Evolutionary conservation across 2,797 vertebrate genomes (phyloP), one percentile per base, ranked within the genome.

Genomic region (Poeciliopsis gracilis): DNA sequence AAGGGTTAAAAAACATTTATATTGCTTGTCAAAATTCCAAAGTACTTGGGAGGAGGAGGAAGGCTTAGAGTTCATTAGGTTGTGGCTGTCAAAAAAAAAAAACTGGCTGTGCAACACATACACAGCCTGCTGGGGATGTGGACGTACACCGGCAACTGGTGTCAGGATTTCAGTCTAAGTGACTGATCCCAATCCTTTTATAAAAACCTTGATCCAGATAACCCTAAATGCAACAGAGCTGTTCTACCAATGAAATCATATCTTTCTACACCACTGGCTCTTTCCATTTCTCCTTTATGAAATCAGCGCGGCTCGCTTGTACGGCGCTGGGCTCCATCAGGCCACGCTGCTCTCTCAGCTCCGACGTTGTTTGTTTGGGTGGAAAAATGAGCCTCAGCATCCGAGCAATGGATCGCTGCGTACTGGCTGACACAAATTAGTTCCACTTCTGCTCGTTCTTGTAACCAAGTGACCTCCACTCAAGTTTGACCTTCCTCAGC

Each of bases 381-480:
- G 82, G 88, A 91, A 92, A 94, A 92, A 91, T 77, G 55, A 74
- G 78, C 88, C 81, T 86, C 78, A 41, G 80, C 81, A 79, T 87
- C 81, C 84, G 72, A 49, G 80, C 82, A 73, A 59, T 57, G 66
- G 25, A 81, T 82, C 66, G 53, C 76, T 59, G 71, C 72, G 59
- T 59, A 75, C 53, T 43, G 55, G 38, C 13, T 20, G 5, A 49
- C 72, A 49, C 72, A 80, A 81, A 75, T 83, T 82, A 67, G 78
- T 80, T 84, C 79, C 77, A 84, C 25, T 77, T 66, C 30, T 33
- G 28, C 59, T 63, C 36, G 74, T 78, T 75, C 72, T 78, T 28
- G 16, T 76, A 43, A 77, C 72, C 73, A 41, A 30, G 77, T 73
- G n/a, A 41, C 18, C 61, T 66, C 30, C 33, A 18, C 61, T 10